These are phyloP conservation scores for Lordiphosa stackelbergi DNA, from an alignment of 1,140 invertebrate genomes.

Conservation along the genomic window DNA sequence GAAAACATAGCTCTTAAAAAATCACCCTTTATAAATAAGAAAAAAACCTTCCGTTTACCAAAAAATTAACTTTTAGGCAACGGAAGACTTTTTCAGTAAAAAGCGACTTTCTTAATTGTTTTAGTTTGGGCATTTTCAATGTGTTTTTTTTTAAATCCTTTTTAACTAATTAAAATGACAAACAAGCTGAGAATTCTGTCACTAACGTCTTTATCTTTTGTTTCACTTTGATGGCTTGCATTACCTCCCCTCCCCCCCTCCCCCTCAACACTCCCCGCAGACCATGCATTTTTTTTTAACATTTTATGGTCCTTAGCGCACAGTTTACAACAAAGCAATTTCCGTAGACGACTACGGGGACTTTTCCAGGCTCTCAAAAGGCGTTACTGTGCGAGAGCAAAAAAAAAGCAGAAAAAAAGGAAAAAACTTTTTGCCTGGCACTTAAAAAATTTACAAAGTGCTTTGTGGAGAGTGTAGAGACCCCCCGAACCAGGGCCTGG, in stretches of 20 bases:
- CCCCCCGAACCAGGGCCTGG: constrained; percentile 28
- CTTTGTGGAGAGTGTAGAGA: constrained; percentile 34
- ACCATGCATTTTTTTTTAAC: constrained; percentile 24
- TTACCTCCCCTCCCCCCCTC: constrained; percentile 6
- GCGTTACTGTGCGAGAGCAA: constrained; percentile 19
- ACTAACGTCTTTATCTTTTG: not conserved
- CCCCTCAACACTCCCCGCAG: constrained; percentile 1
- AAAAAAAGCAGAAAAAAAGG: not conserved
- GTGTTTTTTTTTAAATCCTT: not conserved
- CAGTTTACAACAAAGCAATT: constrained; percentile 54
- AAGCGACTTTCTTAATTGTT: no score
- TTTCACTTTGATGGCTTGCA: constrained; percentile 32
- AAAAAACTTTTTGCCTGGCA: constrained; percentile 59
- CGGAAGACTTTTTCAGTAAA: no score
- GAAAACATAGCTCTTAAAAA: no score
- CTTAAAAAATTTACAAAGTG: constrained; percentile 74
- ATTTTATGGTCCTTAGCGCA: constrained; percentile 37
- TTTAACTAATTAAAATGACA: constrained; percentile 36
- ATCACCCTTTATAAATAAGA: no score
- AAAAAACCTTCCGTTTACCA: no score
- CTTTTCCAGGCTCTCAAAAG: constrained; percentile 4
- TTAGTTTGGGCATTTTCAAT: no score
- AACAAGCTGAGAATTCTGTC: not conserved
- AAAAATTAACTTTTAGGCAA: no score
- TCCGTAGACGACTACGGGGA: constrained; percentile 41